These are phyloP conservation scores for Eilema sororculum DNA, from an alignment of 2,888 invertebrate species.

Conservation along the genomic window DNA sequence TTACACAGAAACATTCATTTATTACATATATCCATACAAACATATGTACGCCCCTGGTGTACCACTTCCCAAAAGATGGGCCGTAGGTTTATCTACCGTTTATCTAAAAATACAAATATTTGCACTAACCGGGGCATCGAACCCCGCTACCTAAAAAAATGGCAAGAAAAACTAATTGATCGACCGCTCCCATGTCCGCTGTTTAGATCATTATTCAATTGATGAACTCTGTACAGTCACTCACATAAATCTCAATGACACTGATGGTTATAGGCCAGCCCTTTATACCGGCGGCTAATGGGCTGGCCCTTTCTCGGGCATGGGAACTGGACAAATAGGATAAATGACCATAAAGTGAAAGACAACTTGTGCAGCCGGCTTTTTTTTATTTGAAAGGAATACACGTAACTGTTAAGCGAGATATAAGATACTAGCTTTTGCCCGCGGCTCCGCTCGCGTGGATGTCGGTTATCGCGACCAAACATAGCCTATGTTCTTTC, in stretches of 20 bases:
- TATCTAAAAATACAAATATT: not conserved
- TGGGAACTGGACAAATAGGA: constrained; percentile 48
- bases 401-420: not conserved
- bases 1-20: too few species aligned
- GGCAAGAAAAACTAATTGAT: constrained; percentile 41
- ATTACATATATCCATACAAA: too few species aligned
- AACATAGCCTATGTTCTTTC: too few species aligned
- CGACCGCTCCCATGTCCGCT: constrained; percentile 38
- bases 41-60: too few species aligned
- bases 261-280: constrained; percentile 40
- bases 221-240: constrained; percentile 22
- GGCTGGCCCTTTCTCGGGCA: constrained; percentile 53
- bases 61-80: too few species aligned
- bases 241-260: constrained; percentile 67
- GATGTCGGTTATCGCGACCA: too few species aligned
- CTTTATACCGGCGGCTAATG: constrained; percentile 25
- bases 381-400: not conserved
- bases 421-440: too few species aligned
- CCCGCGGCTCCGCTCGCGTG: too few species aligned
- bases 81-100: too few species aligned
- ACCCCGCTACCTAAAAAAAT: constrained; percentile 26
- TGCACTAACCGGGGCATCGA: not conserved
- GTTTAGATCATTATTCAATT: constrained; percentile 50
- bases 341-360: constrained; percentile 38
- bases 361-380: constrained; percentile 5